Base-by-base conservation (phyloP, 2,888 invertebrate genomes). In the Cacoxenus indagator region DNA sequence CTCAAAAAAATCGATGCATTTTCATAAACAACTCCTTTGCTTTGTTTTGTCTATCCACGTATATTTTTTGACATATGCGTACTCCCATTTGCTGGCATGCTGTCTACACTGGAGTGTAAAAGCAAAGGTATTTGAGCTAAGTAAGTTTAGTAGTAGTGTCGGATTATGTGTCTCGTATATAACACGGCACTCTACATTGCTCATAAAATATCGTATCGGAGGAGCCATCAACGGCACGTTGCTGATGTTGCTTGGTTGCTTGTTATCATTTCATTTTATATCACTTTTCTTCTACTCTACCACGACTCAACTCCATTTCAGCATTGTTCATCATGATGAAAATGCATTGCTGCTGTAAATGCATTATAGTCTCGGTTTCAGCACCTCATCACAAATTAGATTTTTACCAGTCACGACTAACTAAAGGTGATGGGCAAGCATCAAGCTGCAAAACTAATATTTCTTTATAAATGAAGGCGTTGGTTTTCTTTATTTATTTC, bases 211-310 rank as follows among this genome's bases (percentile, higher is more conserved):
- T n/a, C n/a, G n/a, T n/a, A n/a, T n/a, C n/a, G 6, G 14, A n/a
- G 29, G 1, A 57, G 57, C 26, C 57, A 29, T 57, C 57, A 57
- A 29, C 14, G 43, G 31, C 37, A 11, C n/a, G 59, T 22, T 19
- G 43, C 29, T 61, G 45, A 22, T 61, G 48, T 62, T 57, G 43
- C 27, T 65, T 51, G 55, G 48, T 66, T 67, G 24, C 59, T 70
- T 69, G 61, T 62, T 75, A 69, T 67, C 64, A 70, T 70, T 72
- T 72, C 71, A 70, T 70, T 72, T 65, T 64, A 45, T 70, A 66
- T 65, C 69, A 69, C 69, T 69, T 67, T 64, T 67, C 65, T 69
- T 61, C 70, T 68, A 48, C 70, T 29, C 64, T 72, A 62, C 24
- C 61, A 45, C 59, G 57, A 67, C 48, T 62, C 65, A 31, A 29